Evolutionary conservation across 2,113 vertebrate species (phyloP), one percentile per base, ranked within the genome.

Genomic region (Romanogobio albipinnatus): DNA sequence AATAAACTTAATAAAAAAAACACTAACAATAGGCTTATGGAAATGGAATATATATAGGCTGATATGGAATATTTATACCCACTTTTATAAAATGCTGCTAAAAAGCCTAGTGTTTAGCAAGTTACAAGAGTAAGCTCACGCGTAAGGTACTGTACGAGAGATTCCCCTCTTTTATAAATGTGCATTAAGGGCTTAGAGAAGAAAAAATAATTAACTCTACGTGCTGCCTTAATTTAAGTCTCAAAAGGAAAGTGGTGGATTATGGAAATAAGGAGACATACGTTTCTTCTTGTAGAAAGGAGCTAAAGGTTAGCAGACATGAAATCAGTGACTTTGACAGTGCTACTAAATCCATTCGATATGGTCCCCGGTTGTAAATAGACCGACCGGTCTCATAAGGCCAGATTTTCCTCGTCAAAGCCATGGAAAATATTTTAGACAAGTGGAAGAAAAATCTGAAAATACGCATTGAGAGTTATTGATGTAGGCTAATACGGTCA

Each of bases 161-260:
- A 92, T 89, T 93, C 89, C 59, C 86, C 84, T 91, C 89, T 88
- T 88, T 92, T 90, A 90, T 92, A 93, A 95, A 95, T 93, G 93
- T 95, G 93, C 94, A 92, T 93, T 92, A 90, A 90, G 91, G 91
- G 92, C 49, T 82, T 9, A 91, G 90, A 93, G 93, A 94, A 94
- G 94, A 91, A 81, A 89, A 90, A 94, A 95, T 95, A 95, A 97
- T 97, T 93, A 96, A 94, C 94, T 94, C 93, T 87, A 93, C 93
- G 95, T 94, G 95, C 96, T 96, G 96, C 95, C 95, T 98, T 98
- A 98, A 98, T 99, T 94, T 96, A 95, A 95, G 96, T 96, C 96
- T 97, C 95, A 9, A 92, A 97, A 96, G 95, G 95, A 97, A 96
- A 94, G 95, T 94, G 95, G 90, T 93, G 96, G 96, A 97, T 99